Evolutionary conservation across 2,113 vertebrate genomes (phyloP).

Genomic region (Xiphorhynchus elegans): DNA sequence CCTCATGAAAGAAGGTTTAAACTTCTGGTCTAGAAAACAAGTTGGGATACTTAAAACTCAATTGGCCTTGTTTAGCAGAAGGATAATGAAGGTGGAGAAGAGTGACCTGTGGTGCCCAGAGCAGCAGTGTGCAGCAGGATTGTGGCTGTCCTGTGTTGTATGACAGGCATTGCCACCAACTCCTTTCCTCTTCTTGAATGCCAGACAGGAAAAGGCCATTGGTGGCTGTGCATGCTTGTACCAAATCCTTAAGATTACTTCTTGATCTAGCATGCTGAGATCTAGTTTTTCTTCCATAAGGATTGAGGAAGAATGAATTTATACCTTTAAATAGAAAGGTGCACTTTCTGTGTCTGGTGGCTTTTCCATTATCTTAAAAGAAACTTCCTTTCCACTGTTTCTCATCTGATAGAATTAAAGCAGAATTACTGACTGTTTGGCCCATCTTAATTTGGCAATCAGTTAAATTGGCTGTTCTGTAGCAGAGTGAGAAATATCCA

Average conservation of each 20-base stretch:
- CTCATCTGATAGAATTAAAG: not conserved
- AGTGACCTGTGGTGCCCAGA: not conserved
- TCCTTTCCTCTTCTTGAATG: not conserved
- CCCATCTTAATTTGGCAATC: not conserved
- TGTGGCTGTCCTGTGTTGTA: not conserved
- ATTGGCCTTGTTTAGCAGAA: not conserved
- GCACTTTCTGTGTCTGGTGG: not conserved
- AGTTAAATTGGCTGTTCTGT: not conserved
- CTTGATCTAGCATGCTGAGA: not conserved
- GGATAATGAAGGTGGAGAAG: not conserved
- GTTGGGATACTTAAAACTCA: not conserved
- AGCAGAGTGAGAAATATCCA: not conserved
- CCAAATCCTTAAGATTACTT: not conserved
- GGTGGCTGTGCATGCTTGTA: not conserved
- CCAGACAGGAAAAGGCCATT: not conserved
- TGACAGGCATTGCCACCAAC: not conserved
- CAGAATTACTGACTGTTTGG: not conserved
- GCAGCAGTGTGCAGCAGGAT: not conserved
- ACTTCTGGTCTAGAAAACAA: not conserved
- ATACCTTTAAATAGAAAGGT: not conserved
- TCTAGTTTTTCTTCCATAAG: not conserved
- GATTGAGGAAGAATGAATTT: not conserved
- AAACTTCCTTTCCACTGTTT: not conserved
- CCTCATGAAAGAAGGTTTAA: not conserved
- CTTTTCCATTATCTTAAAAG: not conserved